These are phyloP conservation scores for Dendrocincla tyrannina DNA, from an alignment of 2,797 vertebrate species.

Conservation along the genomic window DNA sequence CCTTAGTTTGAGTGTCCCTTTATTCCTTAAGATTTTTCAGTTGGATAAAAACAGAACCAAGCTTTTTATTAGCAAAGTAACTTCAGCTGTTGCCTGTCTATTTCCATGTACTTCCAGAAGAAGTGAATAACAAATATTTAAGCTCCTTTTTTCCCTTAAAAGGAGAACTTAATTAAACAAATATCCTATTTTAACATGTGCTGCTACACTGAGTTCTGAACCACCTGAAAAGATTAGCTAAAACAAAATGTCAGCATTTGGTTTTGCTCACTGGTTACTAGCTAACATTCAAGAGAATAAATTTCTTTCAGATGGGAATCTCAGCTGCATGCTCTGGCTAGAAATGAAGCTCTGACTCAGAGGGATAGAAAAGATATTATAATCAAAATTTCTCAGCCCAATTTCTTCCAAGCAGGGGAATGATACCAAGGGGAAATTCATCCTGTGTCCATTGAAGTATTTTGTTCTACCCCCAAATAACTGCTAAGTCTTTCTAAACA, in stretches of 20 bases:
- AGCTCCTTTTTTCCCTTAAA: not conserved
- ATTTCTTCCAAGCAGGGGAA: not conserved
- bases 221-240: not conserved
- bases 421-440: not conserved
- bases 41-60: not conserved
- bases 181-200: not conserved
- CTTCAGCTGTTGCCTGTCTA: not conserved
- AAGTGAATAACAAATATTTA: not conserved
- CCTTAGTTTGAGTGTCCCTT: not conserved
- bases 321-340: conserved; percentile 19
- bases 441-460: not conserved
- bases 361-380: not conserved
- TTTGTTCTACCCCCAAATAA: not conserved
- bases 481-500: not conserved
- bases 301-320: conserved; percentile 23
- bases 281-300: not conserved
- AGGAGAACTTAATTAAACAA: not conserved
- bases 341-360: conserved; percentile 25
- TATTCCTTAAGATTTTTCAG: not conserved
- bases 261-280: not conserved
- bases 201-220: not conserved
- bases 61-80: not conserved
- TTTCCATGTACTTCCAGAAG: not conserved
- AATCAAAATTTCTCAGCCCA: conserved; percentile 1
- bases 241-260: conserved; percentile 25